A percentile compares a stretch with the other conserved stretches of the same genome.
Conservation (phyloP, 2,797 vertebrate genomes). For the Bufotes viridis region DNA sequence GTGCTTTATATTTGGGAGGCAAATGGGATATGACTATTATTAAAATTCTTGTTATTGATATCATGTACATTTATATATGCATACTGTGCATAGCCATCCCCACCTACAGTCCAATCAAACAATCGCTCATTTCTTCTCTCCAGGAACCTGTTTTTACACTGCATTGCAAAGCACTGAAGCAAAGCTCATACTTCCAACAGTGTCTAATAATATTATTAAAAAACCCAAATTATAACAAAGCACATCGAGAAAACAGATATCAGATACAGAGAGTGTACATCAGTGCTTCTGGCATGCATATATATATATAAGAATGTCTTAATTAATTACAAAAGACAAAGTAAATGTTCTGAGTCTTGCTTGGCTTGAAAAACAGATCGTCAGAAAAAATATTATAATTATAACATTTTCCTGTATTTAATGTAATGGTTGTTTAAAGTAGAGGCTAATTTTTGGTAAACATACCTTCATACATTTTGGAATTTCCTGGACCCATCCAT, state of each 20-base stretch:
- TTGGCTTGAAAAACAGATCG: too few species aligned
- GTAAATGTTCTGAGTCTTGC: too few species aligned
- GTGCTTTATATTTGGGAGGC: neutral
- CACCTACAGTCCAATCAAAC: neutral
- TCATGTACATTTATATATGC: neutral
- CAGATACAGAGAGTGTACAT: neutral
- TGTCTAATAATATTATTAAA: neutral
- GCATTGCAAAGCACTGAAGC: neutral
- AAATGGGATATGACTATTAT: neutral
- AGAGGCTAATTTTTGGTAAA: too few species aligned
- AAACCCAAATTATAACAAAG: neutral
- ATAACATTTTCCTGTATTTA: too few species aligned
- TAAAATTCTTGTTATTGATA: neutral
- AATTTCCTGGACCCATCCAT: too few species aligned
- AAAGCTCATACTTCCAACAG: neutral
- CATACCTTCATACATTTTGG: too few species aligned
- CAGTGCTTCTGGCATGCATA: neutral
- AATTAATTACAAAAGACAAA: too few species aligned
- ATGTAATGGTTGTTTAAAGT: too few species aligned
- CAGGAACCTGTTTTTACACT: neutral
- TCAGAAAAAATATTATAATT: too few species aligned
- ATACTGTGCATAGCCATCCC: constrained; percentile 4
- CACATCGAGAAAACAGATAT: neutral
- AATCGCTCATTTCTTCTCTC: neutral
- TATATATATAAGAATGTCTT: too few species aligned